These are phyloP conservation scores for Galaxea fascicularis DNA, from an alignment of 92 coral and sea anemone species.

Conservation along the genomic window DNA sequence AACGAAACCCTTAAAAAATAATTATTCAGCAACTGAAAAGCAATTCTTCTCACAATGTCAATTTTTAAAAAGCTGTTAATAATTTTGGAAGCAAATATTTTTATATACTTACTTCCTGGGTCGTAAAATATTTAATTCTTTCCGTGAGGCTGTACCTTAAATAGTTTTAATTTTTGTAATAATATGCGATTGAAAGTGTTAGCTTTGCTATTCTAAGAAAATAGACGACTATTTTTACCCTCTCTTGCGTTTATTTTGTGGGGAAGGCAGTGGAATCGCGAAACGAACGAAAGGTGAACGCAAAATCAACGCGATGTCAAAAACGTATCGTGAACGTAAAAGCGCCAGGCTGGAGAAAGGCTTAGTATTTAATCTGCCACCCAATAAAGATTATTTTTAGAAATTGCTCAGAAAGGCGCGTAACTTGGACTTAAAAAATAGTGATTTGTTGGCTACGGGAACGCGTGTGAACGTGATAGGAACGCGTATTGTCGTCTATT, in stretches of 20 bases:
- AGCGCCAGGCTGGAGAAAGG: no score
- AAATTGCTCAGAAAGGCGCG: no score
- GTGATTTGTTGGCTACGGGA: not conserved
- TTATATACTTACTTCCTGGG: constrained; percentile 67
- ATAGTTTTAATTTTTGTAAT: constrained; percentile 31
- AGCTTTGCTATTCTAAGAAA: not conserved
- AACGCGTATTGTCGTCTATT: not conserved
- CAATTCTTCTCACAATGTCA: constrained; percentile 17
- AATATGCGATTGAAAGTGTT: constrained; percentile 9
- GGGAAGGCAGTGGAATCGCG: not conserved
- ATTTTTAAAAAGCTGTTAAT: constrained; percentile 70
- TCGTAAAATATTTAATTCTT: constrained; percentile 65
- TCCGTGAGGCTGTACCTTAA: constrained; percentile 28
- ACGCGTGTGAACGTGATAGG: not conserved
- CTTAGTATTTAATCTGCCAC: no score
- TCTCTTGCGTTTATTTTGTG: not conserved
- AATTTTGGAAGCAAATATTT: constrained; percentile 73
- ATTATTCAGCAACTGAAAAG: not conserved
- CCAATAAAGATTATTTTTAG: no score
- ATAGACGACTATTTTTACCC: not conserved
- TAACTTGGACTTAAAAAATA: not conserved
- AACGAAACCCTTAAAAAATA: constrained; percentile 10
- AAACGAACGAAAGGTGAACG: not conserved
- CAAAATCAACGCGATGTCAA: not conserved
- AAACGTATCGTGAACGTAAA: not conserved